Base-by-base conservation (phyloP, 2,888 invertebrate species). In the Trachelus iudaicus region DNA sequence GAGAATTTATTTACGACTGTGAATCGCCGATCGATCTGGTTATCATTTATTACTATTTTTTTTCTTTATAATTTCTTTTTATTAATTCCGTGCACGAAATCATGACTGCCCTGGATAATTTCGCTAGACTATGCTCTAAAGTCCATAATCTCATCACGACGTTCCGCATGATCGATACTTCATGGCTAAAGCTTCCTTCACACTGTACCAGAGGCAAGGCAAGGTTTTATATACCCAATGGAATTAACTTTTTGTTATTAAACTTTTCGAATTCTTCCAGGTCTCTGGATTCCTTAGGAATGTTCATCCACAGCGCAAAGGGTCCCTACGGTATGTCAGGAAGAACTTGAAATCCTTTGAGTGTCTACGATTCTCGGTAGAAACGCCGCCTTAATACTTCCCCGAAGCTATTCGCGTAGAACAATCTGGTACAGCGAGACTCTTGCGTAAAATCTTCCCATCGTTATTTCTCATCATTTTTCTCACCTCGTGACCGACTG, bases 401-500 rank as follows among this genome's bases (percentile, higher is more conserved):
- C 56, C 9, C 56, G 56, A 56, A 56, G 56, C 23, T 56, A 56
- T 56, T 56, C 56, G 9, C 56, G 56, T 56, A 56, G 56, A 56
- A 56, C 23, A 23, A 23, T 56, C 56, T 56, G 71, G 71, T 34
- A 71, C 31, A 71, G 71, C 71, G 9, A 71, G 34, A 71, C 71
- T 31, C 71, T 71, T 34, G 71, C 30, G 71, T 34, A 71, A 31
- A 34, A 34, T 71, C 71, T 71, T 71, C 71, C 71, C 71, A 71
- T 71, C 71, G n/a, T 71, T 71, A 71, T 34, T 56, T 71, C 71
- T 71, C 71, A 33, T 78, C 68, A 73, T 76, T 75, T 79, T 79
- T 80, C 83, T 83, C 83, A 90, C 90, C 88, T 90, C 87, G 80
- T 86, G 86, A 82, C 77, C 82, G 40, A 82, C 81, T 31, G 83